Conservation (phyloP, 2,113 vertebrate species). For the Erpornis zantholeuca region DNA sequence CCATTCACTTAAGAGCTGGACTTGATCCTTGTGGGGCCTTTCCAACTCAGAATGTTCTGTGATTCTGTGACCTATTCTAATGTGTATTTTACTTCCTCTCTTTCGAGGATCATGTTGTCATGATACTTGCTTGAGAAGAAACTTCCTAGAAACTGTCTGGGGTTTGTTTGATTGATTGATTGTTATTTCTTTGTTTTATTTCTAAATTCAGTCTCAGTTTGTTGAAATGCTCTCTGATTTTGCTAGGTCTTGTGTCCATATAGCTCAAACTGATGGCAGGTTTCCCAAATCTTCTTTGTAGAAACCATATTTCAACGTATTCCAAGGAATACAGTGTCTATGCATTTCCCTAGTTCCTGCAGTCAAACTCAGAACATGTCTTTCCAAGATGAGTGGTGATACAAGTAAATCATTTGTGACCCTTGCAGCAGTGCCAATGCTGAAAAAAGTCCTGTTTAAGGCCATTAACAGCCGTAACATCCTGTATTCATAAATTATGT, state of each 20-base stretch:
- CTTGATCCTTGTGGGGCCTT: neutral
- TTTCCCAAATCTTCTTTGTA: neutral
- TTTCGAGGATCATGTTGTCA: neutral
- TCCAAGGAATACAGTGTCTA: neutral
- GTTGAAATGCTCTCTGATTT: neutral
- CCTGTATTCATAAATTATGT: constrained; percentile 22
- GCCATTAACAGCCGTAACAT: neutral
- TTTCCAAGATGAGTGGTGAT: neutral
- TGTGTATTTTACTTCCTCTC: neutral
- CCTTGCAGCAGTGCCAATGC: neutral
- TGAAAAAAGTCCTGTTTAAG: neutral
- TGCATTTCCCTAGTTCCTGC: neutral
- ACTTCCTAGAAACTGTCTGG: neutral
- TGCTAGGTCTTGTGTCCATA: neutral
- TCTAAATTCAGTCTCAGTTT: neutral
- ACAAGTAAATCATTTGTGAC: neutral
- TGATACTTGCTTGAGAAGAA: neutral
- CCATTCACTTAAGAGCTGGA: neutral
- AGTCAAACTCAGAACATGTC: neutral
- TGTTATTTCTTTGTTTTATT: neutral
- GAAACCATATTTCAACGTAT: neutral
- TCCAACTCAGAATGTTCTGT: neutral
- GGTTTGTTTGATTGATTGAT: neutral
- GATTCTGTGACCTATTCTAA: neutral
- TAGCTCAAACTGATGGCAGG: neutral